Evolutionary conservation across 2,113 vertebrate genomes (phyloP), one percentile per base, ranked within the genome.

Genomic region (Loxodonta africana): DNA sequence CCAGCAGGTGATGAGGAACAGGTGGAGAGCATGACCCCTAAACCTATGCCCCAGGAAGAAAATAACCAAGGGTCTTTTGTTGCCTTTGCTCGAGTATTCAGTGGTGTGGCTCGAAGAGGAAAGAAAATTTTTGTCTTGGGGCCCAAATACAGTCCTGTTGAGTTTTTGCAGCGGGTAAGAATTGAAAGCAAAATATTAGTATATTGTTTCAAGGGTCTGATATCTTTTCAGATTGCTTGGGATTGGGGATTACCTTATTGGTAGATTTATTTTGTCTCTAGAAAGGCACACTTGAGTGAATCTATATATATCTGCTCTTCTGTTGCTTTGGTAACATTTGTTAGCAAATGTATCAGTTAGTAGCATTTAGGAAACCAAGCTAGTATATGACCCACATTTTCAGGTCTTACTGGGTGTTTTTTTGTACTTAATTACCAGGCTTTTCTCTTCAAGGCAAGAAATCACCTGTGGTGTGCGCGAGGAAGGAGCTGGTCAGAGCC

Each of bases 51-150:
- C 65, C 91, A 97, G 1, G 99, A 98, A 60, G 97, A 96, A 80
- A 97, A 98, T 33, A 85, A 60, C 88, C 99, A 98, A 74, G 99
- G 99, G 84, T 97, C 98, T 88, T 99, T 99, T 48, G 96, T 99
- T 84, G 99, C 99, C 0, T 99, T 99, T 69, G 99, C 99, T 6
- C 98, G 99, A 28, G 99, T 99, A 25, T 99, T 99, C 98, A 99
- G 99, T 33, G 99, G 99, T 0, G 93, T 99, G 67, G 99, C 98
- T 23, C 98, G 95, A 96, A 99, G 92, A 98, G 99, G 99, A 44
- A 99, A 99, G 94, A 99, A 96, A 73, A 98, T 99, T 81, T 99
- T 99, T 95, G 99, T 99, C 84, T 98, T 99, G 80, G 99, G 99
- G 87, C 99, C 99, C 90, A 99, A 99, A 97, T 99, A 99, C 71